Base-by-base conservation (phyloP, 1,140 invertebrate genomes). In the Caerostris darwini region DNA sequence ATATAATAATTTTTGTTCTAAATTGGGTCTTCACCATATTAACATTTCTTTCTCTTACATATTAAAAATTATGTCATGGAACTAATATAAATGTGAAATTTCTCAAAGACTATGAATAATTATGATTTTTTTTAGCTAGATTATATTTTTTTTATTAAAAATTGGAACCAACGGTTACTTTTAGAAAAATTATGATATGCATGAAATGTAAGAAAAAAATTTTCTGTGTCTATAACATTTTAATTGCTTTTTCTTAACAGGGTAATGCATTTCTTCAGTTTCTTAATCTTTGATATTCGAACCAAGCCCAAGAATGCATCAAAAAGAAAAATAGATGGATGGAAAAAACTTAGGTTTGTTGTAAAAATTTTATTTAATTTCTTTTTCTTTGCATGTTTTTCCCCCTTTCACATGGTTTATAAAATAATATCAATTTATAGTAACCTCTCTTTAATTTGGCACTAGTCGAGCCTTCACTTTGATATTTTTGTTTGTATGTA, bases 271-370 rank as follows among this genome's bases (percentile, higher is more conserved):
- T 94, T 88, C 92, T 88, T 61, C 56, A 94, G 59, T 67, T 88
- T 58, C 56, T 88, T 94, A 59, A 56, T 94, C 83, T 94, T 94
- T 94, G 86, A 87, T 94, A 88, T 82, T 88, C 59, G 56, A 59
- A 87, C 85, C 34, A 94, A 94, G 92, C 92, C 92, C 92, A 94
- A 94, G 69, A 88, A 94, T 94, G 92, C 92, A 50, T 94, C 92
- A 71, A 94, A 94, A 89, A 88, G 67, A 88, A 94, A 94, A 94
- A 94, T 94, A 94, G 69, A 53, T 94, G 92, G 92, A 88, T 94
- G 92, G 92, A 94, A 89, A 94, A 94, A 94, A 86, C 92, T 86
- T 94, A 94, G 86, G 92, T 94, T 81, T 50, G 71, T 91, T 12
- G 56, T 87, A 61, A 59, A 7, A 59, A 90, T 34, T 12, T 3